Conservation (phyloP, 2,888 invertebrate genomes). For the Oligia strigilis region DNA sequence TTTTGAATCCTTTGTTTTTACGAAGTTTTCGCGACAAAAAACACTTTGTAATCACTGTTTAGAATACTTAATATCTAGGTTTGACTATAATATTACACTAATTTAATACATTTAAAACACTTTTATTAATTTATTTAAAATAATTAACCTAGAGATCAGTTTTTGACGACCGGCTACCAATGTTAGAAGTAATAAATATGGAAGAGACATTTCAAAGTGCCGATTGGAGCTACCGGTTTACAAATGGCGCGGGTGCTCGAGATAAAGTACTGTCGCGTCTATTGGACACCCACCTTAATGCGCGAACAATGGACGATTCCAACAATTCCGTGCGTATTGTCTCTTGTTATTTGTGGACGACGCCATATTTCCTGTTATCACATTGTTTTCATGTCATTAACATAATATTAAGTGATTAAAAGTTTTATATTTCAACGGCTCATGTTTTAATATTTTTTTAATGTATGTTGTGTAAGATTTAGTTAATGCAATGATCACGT, state of each 20-base stretch:
- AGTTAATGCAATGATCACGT: constrained; percentile 11
- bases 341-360: constrained; percentile 56
- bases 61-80: no score
- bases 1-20: no score
- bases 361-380: constrained; percentile 61
- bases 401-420: constrained; percentile 54
- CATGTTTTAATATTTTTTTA: constrained; percentile 39
- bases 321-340: constrained; percentile 60
- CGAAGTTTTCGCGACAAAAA: no score
- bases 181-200: constrained; percentile 50
- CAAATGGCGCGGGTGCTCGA: constrained; percentile 43
- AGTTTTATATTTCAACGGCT: constrained; percentile 41
- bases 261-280: constrained; percentile 43
- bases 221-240: constrained; percentile 39
- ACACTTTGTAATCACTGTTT: no score
- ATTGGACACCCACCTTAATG: constrained; percentile 48
- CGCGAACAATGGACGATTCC: constrained; percentile 62
- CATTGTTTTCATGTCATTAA: constrained; percentile 61
- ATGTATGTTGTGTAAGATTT: constrained; percentile 12
- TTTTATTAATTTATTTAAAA: no score
- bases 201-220: constrained; percentile 43
- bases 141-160: no score
- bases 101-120: no score
- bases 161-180: no score
- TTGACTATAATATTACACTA: no score